Percentiles rank a stretch among this genome's conserved stretches.
phyloP scores from a whole-genome alignment of 2,797 vertebrate genomes.

The Hyperoplus immaculatus region DNA sequence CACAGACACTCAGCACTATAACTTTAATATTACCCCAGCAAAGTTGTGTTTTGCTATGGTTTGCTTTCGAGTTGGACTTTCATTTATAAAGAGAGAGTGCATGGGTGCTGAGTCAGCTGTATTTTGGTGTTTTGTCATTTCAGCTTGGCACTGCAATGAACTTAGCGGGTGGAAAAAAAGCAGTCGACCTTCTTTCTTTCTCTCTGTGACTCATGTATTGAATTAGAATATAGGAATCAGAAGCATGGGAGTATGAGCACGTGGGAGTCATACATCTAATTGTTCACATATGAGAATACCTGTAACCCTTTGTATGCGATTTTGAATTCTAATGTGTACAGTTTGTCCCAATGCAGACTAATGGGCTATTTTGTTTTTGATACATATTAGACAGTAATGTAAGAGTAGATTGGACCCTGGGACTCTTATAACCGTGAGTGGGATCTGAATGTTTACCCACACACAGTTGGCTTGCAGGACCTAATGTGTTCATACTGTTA shows the following conservation, averaged over 20 bases:
- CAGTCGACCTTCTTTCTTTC: neutral
- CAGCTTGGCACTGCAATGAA: neutral
- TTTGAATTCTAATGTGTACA: too few relatives aligned
- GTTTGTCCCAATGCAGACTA: neutral
- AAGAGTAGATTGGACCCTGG: conserved; percentile 82
- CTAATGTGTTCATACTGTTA: conserved; percentile 66
- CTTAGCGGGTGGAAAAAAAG: neutral
- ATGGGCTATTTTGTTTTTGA: conserved; percentile 17
- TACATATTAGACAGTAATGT: conserved; percentile 64
- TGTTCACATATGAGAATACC: neutral
- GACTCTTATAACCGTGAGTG: conserved; percentile 39
- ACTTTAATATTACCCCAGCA: conserved; percentile 47
- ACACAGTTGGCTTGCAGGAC: conserved; percentile 64
- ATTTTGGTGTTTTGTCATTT: conserved; percentile 19
- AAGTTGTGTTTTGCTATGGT: conserved; percentile 36
- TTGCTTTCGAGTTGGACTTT: conserved; percentile 25
- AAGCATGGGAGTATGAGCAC: neutral
- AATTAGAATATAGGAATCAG: neutral
- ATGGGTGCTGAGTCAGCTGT: conserved; percentile 3
- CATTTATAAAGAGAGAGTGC: neutral
- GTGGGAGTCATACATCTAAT: neutral
- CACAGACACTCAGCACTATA: conserved; percentile 37
- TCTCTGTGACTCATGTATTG: neutral
- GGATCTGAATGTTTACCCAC: conserved; percentile 72
- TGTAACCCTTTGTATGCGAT: neutral